phyloP scores from a whole-genome alignment of 2,888 invertebrate genomes.

The Nemoura dubitans region DNA sequence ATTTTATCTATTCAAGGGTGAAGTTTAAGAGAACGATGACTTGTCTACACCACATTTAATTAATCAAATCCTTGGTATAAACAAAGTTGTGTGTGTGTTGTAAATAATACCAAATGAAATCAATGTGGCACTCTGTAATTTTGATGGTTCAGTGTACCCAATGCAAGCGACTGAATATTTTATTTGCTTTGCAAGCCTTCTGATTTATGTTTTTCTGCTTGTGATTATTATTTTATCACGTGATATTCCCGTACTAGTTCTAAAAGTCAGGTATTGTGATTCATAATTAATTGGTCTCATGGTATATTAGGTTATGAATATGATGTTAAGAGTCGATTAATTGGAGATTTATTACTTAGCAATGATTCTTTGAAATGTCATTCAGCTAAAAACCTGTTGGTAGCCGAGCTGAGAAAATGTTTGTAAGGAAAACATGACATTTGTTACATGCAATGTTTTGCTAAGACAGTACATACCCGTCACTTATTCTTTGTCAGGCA shows the following conservation, averaged over 20 bases:
- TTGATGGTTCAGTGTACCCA: background rate
- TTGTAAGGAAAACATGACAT: background rate
- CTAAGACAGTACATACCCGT: constrained; percentile 41
- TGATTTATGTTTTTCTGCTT: background rate
- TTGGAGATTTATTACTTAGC: no score
- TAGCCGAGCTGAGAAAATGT: background rate
- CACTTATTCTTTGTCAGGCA: constrained; percentile 68
- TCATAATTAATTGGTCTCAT: no score
- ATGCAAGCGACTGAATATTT: background rate
- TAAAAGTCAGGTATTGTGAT: background rate
- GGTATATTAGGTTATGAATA: no score
- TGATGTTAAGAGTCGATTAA: no score
- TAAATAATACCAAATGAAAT: background rate
- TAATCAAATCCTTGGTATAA: background rate
- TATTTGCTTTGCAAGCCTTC: background rate
- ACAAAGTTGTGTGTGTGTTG: background rate
- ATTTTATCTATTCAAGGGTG: background rate
- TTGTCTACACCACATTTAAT: background rate
- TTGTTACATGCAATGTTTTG: background rate
- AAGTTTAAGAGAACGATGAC: background rate
- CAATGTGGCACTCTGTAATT: background rate
- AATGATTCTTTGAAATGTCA: no score
- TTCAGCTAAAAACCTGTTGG: no score
- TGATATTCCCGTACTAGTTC: no score
- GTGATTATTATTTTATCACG: background rate